Base-by-base conservation (phyloP, 2,113 vertebrate genomes). In the Alces alces region DNA sequence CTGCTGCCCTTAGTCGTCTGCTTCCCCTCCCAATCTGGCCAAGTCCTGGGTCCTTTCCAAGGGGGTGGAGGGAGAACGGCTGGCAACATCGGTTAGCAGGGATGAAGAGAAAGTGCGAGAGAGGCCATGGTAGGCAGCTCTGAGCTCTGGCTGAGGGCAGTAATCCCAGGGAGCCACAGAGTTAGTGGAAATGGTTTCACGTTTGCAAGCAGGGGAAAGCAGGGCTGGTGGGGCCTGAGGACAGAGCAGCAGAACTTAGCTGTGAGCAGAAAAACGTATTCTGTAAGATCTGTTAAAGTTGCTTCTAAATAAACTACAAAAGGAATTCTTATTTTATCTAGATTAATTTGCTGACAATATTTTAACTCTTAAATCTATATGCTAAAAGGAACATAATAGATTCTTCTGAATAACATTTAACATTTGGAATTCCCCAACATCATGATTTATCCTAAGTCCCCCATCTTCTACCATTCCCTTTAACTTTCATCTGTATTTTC, bases 361-460 rank as follows among this genome's bases (percentile, higher is more conserved):
- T 96, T 94, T 96, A 52, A 16, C 90, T 45, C 27, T 86, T 55
- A 66, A 19, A 84, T 76, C 82, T 97, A 13, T 64, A 58, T 93
- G 36, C 21, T 83, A 89, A 78, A 90, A 94, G 36, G 33, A 93
- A 84, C 14, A 66, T 43, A 64, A 47, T 76, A 93, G 57, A 58
- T 64, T 27, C 27, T 92, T 36, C 60, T 50, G 92, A 92, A 87
- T 54, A 80, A 54, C 86, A 79, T 85, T 84, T 93, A 58, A 43
- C 86, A 55, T 61, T 33, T 30, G 43, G 10, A 84, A 39, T 96
- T 93, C 64, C 64, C 30, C 17, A 79, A 30, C 10, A 52, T 87
- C 21, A 55, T 45, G 39, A 91, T 86, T 94, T 96, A 96, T 52
- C 64, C 52, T 73, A 4, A 28, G 73, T 30, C 3, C 1, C 64